phyloP scores from a whole-genome alignment of 2,888 invertebrate species.

The Agrilus mali region DNA sequence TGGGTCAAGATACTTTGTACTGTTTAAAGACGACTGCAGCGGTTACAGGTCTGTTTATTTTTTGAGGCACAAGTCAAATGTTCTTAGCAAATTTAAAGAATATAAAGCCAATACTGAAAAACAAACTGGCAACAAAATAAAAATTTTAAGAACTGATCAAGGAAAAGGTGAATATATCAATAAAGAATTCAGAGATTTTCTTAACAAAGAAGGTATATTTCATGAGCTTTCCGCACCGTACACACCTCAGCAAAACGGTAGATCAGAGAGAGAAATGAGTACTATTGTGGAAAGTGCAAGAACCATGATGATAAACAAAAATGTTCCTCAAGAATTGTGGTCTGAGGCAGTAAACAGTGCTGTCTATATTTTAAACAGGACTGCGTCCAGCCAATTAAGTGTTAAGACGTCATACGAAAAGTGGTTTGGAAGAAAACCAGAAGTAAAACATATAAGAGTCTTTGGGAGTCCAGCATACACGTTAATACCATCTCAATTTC shows the following conservation, averaged over 20 bases:
- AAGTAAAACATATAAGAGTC: too few species aligned
- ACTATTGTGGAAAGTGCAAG: slow-evolving; percentile 23
- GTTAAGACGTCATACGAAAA: slow-evolving; percentile 14
- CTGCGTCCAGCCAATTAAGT: slow-evolving; percentile 3
- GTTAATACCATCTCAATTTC: too few species aligned
- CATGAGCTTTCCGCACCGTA: slow-evolving; percentile 16
- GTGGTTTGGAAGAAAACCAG: slow-evolving; percentile 3
- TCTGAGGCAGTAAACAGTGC: slow-evolving; percentile 25
- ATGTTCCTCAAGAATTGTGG: slow-evolving; percentile 21
- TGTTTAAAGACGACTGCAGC: too few species aligned
- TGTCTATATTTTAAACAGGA: slow-evolving; percentile 22
- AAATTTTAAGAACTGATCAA: slow-evolving; percentile 10
- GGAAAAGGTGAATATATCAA: slow-evolving; percentile 7
- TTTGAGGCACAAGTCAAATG: slow-evolving; percentile 10
- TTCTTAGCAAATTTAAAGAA: slow-evolving; percentile 4
- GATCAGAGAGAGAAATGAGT: slow-evolving; percentile 20
- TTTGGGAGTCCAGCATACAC: too few species aligned
- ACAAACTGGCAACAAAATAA: slow-evolving; percentile 2
- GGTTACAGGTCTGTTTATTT: slow-evolving; percentile 6
- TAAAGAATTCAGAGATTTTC: slow-evolving; percentile 8
- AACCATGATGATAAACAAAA: slow-evolving; percentile 20
- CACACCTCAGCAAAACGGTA: slow-evolving; percentile 21
- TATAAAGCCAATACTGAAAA: background rate
- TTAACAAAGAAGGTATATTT: slow-evolving; percentile 14
- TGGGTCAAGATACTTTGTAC: slow-evolving; percentile 9